A percentile compares a stretch with the other conserved stretches of the same genome.
Evolutionary conservation across 2,888 invertebrate genomes (phyloP).

Genomic region (Melanargia galathea): DNA sequence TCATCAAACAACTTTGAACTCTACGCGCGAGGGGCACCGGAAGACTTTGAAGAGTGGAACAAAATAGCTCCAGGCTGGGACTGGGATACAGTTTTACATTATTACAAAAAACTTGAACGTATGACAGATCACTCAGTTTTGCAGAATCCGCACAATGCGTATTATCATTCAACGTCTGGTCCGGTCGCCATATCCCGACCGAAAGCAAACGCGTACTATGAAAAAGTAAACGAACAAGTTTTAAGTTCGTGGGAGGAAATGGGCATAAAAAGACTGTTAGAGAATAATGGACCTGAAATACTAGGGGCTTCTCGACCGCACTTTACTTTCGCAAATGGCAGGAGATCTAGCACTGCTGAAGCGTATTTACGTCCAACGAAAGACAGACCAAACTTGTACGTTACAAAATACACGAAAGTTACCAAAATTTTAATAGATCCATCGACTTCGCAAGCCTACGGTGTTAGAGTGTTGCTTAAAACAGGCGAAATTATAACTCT

Average conservation of each 20-base stretch:
- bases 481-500: constrained; percentile 52
- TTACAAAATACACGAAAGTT: constrained; percentile 61
- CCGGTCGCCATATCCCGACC: constrained; percentile 52
- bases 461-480: constrained; percentile 54
- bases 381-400: constrained; percentile 56
- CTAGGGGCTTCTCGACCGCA: constrained; percentile 49
- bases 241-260: constrained; percentile 49
- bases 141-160: constrained; percentile 40
- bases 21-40: constrained; percentile 50
- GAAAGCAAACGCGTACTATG: constrained; percentile 44
- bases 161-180: constrained; percentile 49
- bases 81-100: constrained; percentile 48
- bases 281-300: constrained; percentile 49
- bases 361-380: constrained; percentile 56
- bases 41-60: constrained; percentile 52
- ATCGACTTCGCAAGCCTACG: constrained; percentile 50
- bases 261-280: constrained; percentile 48
- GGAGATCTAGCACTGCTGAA: constrained; percentile 69
- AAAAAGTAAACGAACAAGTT: constrained; percentile 42
- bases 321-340: constrained; percentile 55
- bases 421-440: constrained; percentile 61
- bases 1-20: constrained; percentile 51
- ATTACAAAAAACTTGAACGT: constrained; percentile 52
- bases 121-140: constrained; percentile 49
- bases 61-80: constrained; percentile 50